These are phyloP conservation scores for Drosophila kohkoa DNA, from an alignment of 1,140 invertebrate genomes.

Conservation along the genomic window DNA sequence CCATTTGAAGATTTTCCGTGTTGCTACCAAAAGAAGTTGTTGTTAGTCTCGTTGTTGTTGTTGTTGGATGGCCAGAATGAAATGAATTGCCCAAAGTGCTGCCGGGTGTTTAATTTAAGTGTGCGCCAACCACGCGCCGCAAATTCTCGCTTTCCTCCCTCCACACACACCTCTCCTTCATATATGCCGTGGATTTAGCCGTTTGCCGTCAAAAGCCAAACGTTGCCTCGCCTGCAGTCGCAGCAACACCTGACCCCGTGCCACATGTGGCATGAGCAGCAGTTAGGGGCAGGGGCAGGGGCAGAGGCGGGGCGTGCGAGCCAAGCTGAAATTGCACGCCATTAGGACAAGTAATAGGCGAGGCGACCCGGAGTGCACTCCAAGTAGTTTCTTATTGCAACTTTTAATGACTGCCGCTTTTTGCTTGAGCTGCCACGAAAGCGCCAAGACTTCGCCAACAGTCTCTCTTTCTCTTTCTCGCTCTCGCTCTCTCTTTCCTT, in stretches of 20 bases:
- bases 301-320: background rate
- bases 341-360: conserved; percentile 80
- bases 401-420: conserved; percentile 52
- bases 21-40: conserved; percentile 15
- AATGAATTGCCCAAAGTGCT: conserved; percentile 75
- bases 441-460: conserved; percentile 9
- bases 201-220: conserved; percentile 36
- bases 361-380: conserved; percentile 72
- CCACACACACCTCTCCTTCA: background rate
- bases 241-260: conserved; percentile 40
- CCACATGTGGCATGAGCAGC: conserved; percentile 14
- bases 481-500: background rate
- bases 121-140: conserved; percentile 39
- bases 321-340: conserved; percentile 68
- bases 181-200: conserved; percentile 1
- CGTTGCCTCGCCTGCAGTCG: conserved; percentile 5
- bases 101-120: conserved; percentile 77
- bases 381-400: conserved; percentile 69
- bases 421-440: conserved; percentile 38
- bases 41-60: background rate
- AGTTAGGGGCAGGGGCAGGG: no score
- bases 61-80: conserved; percentile 42
- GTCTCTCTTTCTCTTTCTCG: background rate
- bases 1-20: conserved; percentile 58
- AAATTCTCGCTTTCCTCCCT: conserved; percentile 7